Conservation (phyloP, 2,888 invertebrate species). For the Leptinotarsa tumamoca region DNA sequence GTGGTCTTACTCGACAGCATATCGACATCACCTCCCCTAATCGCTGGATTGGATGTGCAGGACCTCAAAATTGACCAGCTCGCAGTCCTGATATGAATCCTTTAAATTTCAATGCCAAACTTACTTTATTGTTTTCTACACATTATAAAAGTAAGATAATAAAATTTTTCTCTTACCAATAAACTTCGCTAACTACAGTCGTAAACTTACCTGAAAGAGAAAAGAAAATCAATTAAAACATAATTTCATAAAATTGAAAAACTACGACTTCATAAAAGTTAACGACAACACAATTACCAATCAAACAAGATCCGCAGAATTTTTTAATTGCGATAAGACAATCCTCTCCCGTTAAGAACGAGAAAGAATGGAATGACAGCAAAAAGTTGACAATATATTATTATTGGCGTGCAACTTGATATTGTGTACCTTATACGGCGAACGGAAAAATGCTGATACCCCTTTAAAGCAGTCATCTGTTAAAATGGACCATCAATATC, state of each 20-base stretch:
- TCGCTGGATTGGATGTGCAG: too few species aligned
- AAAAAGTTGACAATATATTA: slow-evolving; percentile 21
- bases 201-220: slow-evolving; percentile 18
- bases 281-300: not conserved
- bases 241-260: not conserved
- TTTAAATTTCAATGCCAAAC: too few species aligned
- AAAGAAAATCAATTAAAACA: slow-evolving; percentile 7
- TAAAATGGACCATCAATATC: slow-evolving; percentile 32
- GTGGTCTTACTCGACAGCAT: too few species aligned
- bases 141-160: too few species aligned
- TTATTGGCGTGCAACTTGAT: slow-evolving; percentile 24
- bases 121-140: not conserved
- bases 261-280: slow-evolving; percentile 6
- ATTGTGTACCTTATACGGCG: slow-evolving; percentile 28
- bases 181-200: not conserved
- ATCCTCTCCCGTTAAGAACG: not conserved
- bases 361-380: not conserved
- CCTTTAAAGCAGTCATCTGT: slow-evolving; percentile 29
- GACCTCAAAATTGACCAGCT: too few species aligned
- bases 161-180: not conserved
- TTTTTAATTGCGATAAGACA: slow-evolving; percentile 3
- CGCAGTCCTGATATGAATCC: too few species aligned
- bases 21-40: too few species aligned
- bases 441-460: slow-evolving; percentile 25
- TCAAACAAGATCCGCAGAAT: slow-evolving; percentile 9